A percentile compares a stretch with the other conserved stretches of the same genome.
Conservation (phyloP, 1,140 invertebrate genomes). For the Pseudachorutes palmiensis region DNA sequence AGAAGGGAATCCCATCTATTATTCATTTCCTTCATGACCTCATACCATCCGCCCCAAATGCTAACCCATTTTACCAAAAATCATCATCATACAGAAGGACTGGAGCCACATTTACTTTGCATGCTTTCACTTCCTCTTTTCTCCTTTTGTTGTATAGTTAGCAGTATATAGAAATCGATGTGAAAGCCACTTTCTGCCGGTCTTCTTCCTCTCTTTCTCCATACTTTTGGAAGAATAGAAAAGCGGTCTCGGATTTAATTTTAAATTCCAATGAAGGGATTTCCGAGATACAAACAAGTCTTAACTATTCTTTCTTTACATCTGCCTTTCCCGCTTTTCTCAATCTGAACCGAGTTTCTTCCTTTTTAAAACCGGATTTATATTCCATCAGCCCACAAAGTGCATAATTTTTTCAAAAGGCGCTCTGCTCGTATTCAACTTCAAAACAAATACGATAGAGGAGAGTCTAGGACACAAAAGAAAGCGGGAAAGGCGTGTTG, state of each 20-base stretch:
- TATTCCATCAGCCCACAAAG: background rate
- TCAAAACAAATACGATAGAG: too few relatives aligned
- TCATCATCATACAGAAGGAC: too few relatives aligned
- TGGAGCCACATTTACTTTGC: background rate
- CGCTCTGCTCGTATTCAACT: too few relatives aligned
- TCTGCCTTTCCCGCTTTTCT: background rate
- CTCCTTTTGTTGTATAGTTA: too few relatives aligned
- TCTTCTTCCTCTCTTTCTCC: too few relatives aligned
- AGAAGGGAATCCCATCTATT: background rate
- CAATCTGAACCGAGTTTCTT: background rate
- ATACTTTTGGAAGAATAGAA: background rate
- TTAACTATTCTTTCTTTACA: background rate
- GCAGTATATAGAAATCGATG: background rate
- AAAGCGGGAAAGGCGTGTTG: background rate
- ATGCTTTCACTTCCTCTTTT: background rate
- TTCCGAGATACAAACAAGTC: conserved; percentile 3
- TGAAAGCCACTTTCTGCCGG: background rate
- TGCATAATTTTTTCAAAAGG: conserved; percentile 1
- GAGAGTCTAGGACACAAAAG: too few relatives aligned
- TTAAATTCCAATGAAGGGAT: conserved; percentile 7
- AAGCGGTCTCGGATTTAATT: conserved; percentile 1
- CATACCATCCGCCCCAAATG: too few relatives aligned
- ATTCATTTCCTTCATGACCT: background rate
- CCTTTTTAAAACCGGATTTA: conserved; percentile 6
- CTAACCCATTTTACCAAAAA: too few relatives aligned